Evolutionary conservation across 2,888 invertebrate genomes (phyloP), one percentile per base, ranked within the genome.

Genomic region (Atethmia centrago): DNA sequence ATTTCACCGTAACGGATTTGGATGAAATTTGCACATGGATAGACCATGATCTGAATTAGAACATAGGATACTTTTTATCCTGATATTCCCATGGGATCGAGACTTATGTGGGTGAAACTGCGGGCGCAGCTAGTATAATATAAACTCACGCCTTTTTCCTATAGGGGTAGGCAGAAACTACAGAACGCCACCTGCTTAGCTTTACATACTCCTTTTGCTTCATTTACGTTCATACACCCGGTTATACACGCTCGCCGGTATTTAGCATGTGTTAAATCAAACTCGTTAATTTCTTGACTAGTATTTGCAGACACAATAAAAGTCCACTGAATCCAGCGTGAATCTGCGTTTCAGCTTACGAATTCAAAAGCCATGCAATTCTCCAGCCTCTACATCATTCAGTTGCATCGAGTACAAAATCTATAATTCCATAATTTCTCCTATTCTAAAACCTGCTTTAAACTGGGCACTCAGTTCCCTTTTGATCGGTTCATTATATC

Each of bases 401-500:
- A 66, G 31, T 25, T 0, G n/a, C 19, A 66, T 76, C 12, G 49
- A 10, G 10, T 21, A 47, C 28, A 59, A 74, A 74, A 77, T 69
- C 58, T 55, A 47, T 74, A 73, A 75, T 75, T 67, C 56, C 31
- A 49, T 47, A 63, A 64, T 28, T 42, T 28, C 47, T 53, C 56
- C 56, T 31, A 42, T 82, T 82, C 31, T 59, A 58, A 81, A 53
- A 45, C 16, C 70, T 51, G 51, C 31, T 53, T 66, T 58, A 47
- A 75, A 53, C n/a, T 21, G 76, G 59, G 28, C 63, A 78, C 75
- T 79, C 65, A 28, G 51, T 64, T 63, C 62, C 31, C 63, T 70
- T 83, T 61, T 63, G 63, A 83, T 70, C 68, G 62, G 53, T 72
- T 80, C 65, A 82, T 69, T 71, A 82, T 65, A 21, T 14, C 25